Percentiles rank a stretch among this genome's conserved stretches.
Conservation (phyloP, 92 coral and sea anemone species). For the Porites lobata region DNA sequence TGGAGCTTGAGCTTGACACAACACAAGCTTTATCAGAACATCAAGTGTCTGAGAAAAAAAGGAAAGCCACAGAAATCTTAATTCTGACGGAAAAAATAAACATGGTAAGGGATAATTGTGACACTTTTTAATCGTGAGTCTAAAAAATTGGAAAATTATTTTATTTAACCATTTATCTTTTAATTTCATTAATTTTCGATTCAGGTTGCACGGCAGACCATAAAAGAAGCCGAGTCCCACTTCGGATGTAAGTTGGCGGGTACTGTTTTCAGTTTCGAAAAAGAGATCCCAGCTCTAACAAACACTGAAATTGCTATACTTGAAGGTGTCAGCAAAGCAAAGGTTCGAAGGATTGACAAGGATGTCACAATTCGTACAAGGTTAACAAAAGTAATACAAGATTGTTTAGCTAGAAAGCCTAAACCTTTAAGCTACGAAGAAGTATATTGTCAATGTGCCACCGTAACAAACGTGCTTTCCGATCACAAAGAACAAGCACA, state of each 20-base stretch:
- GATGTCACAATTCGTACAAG: neutral
- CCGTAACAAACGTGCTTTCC: conserved; percentile 15
- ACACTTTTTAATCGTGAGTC: no score
- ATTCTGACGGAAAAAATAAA: conserved; percentile 11
- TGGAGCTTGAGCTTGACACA: conserved; percentile 6
- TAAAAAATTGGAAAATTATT: no score
- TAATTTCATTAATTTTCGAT: neutral
- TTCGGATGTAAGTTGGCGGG: conserved; percentile 29
- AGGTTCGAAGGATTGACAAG: no score
- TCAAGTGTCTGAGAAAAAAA: conserved; percentile 23
- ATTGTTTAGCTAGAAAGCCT: conserved; percentile 16
- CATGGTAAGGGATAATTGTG: conserved; percentile 11
- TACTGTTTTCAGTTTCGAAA: conserved; percentile 13
- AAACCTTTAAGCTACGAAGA: conserved; percentile 10
- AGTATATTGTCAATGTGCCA: conserved; percentile 25
- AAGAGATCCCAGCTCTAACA: conserved; percentile 32
- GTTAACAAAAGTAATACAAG: neutral
- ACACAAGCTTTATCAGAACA: neutral
- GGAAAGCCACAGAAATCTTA: conserved; percentile 27
- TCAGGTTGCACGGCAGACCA: conserved; percentile 14
- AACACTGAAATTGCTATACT: conserved; percentile 25
- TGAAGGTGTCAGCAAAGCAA: neutral
- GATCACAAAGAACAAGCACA: conserved; percentile 16
- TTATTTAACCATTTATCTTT: no score
- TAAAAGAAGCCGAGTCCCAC: conserved; percentile 23